Evolutionary conservation across 2,797 vertebrate genomes (phyloP), one percentile per base, ranked within the genome.

Genomic region (Pitangus sulphuratus): DNA sequence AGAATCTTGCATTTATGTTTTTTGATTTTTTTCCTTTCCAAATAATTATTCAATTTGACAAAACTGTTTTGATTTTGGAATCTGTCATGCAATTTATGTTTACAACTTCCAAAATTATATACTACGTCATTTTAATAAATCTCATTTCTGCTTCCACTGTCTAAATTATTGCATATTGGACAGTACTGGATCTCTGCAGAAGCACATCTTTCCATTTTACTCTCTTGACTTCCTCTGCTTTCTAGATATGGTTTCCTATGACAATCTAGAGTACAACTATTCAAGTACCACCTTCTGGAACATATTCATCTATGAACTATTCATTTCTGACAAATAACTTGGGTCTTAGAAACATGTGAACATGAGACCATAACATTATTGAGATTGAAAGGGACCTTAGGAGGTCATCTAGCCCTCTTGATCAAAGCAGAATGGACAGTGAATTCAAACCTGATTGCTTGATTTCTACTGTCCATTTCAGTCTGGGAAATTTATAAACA

Each of bases 61-160:
- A 79, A 70, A 87, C 18, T 79, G 15, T 53, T 94, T 92, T 82
- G 39, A 87, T 84, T 94, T 90, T 84, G 21, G 31, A 82, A 84
- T 84, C 54, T 50, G 26, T 54, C 28, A 16, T 72, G 31, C 6
- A 69, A 62, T 84, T 90, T 90, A 65, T 76, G 18, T 47, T 84
- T 92, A 69, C n/a, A 70, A 17, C 56, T 82, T 84, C 2, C 2
- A 74, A 94, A 89, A 62, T 51, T 1, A 58, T 40, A 74, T 44
- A 14, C 11, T 69, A 18, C 48, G 24, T 22, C 33, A 70, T 28
- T 62, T 72, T 82, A 89, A 92, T 84, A 87, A 92, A 87, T 65
- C 33, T 72, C 13, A 66, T 72, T 89, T 94, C 47, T 91, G 47
- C 26, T 89, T 93, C 56, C 25, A 40, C 56, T 1, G 0, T 62